Percentiles rank a stretch among this genome's conserved stretches.
Conservation (phyloP, 2,113 vertebrate genomes). For the Aramus guarauna region DNA sequence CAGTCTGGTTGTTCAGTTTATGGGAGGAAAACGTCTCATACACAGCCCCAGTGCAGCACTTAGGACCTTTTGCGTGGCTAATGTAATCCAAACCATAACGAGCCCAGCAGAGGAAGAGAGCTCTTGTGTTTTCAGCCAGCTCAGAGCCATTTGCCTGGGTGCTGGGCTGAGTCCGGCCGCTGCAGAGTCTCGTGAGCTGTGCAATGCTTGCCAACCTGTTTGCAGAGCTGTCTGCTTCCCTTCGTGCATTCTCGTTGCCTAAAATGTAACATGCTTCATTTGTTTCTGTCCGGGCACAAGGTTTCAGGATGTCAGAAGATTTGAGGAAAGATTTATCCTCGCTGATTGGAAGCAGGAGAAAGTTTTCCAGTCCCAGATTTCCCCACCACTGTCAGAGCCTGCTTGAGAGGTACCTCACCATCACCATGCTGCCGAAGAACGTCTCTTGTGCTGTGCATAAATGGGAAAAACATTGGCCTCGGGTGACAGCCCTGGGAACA, state of each 20-base stretch:
- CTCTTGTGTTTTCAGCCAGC: neutral
- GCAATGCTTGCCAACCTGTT: neutral
- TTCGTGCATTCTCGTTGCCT: fast-evolving
- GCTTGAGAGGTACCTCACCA: neutral
- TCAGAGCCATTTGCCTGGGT: neutral
- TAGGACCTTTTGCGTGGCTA: neutral
- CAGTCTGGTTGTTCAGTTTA: neutral
- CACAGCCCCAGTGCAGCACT: fast-evolving
- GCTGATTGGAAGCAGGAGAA: neutral
- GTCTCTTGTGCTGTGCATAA: neutral
- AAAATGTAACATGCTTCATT: fast-evolving
- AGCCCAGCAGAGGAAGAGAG: neutral
- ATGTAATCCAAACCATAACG: fast-evolving
- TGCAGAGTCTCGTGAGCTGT: neutral
- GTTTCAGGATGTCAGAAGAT: neutral
- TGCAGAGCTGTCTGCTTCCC: neutral
- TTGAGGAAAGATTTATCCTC: neutral
- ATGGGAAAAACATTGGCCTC: fast-evolving
- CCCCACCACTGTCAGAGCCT: fast-evolving
- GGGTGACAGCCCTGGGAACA: neutral
- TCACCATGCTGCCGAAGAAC: neutral
- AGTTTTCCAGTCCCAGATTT: neutral
- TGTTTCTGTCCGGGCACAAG: neutral
- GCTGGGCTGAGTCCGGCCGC: neutral
- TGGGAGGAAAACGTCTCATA: neutral